A percentile compares a stretch with the other conserved stretches of the same genome.
phyloP scores from a whole-genome alignment of 2,113 vertebrate species.

The Monopterus albus region DNA sequence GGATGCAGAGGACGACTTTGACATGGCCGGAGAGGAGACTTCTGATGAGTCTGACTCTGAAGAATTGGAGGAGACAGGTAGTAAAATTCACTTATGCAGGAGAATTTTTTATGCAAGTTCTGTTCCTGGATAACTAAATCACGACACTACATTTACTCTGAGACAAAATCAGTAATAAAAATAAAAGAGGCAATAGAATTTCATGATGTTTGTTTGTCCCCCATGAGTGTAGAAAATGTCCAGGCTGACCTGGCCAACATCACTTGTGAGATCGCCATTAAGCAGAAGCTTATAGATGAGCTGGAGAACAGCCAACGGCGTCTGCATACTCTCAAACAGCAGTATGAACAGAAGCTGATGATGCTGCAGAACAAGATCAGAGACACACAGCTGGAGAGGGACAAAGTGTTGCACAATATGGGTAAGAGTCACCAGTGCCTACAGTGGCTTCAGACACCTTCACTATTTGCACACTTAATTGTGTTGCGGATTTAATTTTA shows the following conservation, averaged over 20 bases:
- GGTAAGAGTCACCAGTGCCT: no score
- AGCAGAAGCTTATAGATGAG: conserved; percentile 98
- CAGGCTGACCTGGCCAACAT: conserved; percentile 98
- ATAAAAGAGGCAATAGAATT: background rate
- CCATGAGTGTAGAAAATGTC: conserved; percentile 89
- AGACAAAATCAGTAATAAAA: no score
- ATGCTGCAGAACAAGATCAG: conserved; percentile 97
- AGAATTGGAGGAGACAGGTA: conserved; percentile 97
- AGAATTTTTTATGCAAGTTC: background rate
- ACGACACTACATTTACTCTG: no score
- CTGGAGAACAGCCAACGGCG: conserved; percentile 97
- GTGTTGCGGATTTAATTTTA: no score
- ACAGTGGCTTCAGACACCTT: no score
- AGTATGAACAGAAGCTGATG: conserved; percentile 97
- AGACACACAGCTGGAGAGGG: conserved; percentile 96
- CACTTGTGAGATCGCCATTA: conserved; percentile 99
- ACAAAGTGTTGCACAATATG: conserved; percentile 97
- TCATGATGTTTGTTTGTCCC: conserved; percentile 35
- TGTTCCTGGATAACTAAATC: background rate
- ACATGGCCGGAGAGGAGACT: conserved; percentile 90
- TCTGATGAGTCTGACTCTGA: conserved; percentile 96
- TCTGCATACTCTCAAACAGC: conserved; percentile 93
- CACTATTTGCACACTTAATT: no score
- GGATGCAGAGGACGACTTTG: conserved; percentile 92
- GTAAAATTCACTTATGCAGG: background rate